These are phyloP conservation scores for Hippocampus comes DNA, from an alignment of 2,113 vertebrate species.

Conservation along the genomic window DNA sequence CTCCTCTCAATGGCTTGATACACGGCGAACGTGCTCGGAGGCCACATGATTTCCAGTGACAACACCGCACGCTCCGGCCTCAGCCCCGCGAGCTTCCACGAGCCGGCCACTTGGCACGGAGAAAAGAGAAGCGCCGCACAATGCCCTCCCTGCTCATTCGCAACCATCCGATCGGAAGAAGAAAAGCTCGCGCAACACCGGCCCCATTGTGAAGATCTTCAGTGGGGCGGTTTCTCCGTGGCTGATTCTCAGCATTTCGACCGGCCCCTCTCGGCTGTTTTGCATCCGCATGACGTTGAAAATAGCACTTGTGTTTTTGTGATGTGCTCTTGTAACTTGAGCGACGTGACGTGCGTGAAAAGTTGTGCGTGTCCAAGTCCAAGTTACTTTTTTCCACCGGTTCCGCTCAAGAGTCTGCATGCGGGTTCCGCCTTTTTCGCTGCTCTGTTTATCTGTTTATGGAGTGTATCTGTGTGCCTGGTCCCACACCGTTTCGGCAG, in stretches of 20 bases:
- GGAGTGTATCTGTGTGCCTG: conserved; percentile 61
- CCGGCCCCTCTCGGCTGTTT: conserved; percentile 41
- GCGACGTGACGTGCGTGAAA: conserved; percentile 36
- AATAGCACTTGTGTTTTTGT: conserved; percentile 35
- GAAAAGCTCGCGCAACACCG: conserved; percentile 34
- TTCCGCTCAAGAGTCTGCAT: conserved; percentile 22
- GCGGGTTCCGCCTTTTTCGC: conserved; percentile 38
- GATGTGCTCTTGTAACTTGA: conserved; percentile 30
- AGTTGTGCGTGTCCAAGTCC: conserved; percentile 49
- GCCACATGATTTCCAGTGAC: conserved; percentile 49
- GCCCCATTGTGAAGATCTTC: conserved; percentile 48
- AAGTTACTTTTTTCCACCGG: conserved; percentile 41
- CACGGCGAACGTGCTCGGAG: conserved; percentile 36
- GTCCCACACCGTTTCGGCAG: conserved; percentile 56
- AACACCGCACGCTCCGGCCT: conserved; percentile 20
- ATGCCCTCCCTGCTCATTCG: conserved; percentile 38
- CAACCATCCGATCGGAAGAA: neutral
- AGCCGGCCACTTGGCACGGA: conserved; percentile 31
- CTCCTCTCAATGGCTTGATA: conserved; percentile 36
- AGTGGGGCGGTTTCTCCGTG: conserved; percentile 45
- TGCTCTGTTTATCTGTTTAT: conserved; percentile 61
- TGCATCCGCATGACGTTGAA: conserved; percentile 45
- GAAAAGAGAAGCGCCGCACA: conserved; percentile 41
- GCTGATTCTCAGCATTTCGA: conserved; percentile 31
- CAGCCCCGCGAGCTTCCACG: conserved; percentile 8